phyloP scores from a whole-genome alignment of 2,113 vertebrate genomes.

The Nanorana parkeri region DNA sequence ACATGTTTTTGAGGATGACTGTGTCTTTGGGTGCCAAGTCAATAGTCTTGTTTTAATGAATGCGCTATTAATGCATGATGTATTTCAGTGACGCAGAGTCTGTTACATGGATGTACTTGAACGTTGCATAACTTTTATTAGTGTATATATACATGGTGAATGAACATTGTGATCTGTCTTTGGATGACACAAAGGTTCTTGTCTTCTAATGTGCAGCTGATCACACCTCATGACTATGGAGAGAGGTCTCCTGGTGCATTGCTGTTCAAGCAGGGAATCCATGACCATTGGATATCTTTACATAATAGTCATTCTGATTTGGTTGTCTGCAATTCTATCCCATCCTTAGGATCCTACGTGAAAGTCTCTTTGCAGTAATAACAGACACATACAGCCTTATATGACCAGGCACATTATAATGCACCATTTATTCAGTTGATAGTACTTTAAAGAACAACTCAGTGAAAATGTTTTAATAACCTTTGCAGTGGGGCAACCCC shows the following conservation, averaged over 20 bases:
- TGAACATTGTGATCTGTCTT: background rate
- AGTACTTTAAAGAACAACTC: too few species aligned
- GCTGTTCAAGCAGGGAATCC: background rate
- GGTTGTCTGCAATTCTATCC: background rate
- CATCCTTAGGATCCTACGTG: background rate
- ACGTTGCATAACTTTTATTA: background rate
- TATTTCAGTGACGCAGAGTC: background rate
- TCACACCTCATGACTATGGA: slow-evolving; percentile 8
- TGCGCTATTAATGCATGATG: background rate
- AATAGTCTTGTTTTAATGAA: background rate
- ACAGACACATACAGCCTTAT: too few species aligned
- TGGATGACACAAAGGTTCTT: background rate
- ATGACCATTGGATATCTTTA: background rate
- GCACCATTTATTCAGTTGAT: too few species aligned
- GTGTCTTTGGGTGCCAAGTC: background rate
- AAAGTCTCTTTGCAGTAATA: too few species aligned
- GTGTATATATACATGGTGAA: background rate
- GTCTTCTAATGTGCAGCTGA: slow-evolving; percentile 11
- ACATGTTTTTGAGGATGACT: background rate
- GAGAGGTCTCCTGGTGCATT: background rate
- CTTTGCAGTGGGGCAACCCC: too few species aligned
- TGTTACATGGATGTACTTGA: background rate
- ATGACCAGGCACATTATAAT: too few species aligned
- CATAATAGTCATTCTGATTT: background rate
- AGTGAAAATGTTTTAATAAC: too few species aligned